Percentiles rank a stretch among this genome's conserved stretches.
phyloP scores from a whole-genome alignment of 2,113 vertebrate genomes.

The Bettongia penicillata region DNA sequence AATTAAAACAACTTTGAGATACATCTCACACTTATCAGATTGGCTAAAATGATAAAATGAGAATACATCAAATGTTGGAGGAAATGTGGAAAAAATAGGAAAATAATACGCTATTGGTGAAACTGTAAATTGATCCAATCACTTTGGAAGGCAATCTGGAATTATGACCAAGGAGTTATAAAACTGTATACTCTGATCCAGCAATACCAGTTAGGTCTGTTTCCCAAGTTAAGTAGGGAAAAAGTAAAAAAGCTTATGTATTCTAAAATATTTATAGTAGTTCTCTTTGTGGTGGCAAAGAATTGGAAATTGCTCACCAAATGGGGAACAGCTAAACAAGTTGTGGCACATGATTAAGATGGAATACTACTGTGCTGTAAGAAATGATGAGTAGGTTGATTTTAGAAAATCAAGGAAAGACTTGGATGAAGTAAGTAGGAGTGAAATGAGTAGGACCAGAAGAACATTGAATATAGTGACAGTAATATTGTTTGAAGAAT shows the following conservation, averaged over 20 bases:
- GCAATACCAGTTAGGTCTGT: background rate
- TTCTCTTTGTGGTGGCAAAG: background rate
- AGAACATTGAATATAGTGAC: background rate
- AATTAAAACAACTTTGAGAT: background rate
- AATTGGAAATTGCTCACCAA: background rate
- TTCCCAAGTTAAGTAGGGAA: background rate
- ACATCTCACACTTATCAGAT: background rate
- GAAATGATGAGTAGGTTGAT: background rate
- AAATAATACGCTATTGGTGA: background rate
- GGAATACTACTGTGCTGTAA: background rate
- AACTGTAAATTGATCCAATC: background rate
- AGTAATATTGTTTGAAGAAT: background rate
- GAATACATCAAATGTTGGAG: background rate
- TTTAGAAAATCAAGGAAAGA: too few relatives aligned
- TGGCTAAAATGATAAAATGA: background rate
- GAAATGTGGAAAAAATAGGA: background rate
- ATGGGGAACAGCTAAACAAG: background rate
- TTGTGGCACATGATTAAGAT: background rate
- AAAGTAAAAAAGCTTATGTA: background rate
- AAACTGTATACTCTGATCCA: background rate
- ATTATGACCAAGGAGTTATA: background rate
- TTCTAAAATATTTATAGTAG: background rate
- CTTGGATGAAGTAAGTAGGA: background rate
- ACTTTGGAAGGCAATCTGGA: background rate
- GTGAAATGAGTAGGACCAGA: background rate